phyloP scores from a whole-genome alignment of 1,140 invertebrate species.

The Drosophila bocki region DNA sequence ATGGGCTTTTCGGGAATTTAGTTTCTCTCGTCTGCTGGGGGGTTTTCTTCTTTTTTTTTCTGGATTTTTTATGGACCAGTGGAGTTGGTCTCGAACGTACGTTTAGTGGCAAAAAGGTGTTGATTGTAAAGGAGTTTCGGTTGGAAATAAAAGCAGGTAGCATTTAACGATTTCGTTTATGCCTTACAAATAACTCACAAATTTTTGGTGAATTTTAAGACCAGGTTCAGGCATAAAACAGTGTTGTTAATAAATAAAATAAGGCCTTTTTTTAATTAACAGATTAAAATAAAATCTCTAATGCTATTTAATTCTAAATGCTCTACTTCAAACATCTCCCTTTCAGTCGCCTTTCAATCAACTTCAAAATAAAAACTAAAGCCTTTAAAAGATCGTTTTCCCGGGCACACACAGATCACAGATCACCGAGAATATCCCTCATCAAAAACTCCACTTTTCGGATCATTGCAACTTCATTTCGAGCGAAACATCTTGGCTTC shows the following conservation, averaged over 20 bases:
- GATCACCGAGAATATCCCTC: conserved; percentile 31
- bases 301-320: neutral
- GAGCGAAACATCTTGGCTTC: conserved; percentile 33
- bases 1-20: conserved; percentile 32
- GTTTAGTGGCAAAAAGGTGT: conserved; percentile 35
- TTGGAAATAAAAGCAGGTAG: conserved; percentile 14
- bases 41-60: conserved; percentile 6
- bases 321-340: neutral
- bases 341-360: conserved; percentile 27
- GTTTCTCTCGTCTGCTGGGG: neutral
- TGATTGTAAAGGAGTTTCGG: conserved; percentile 20
- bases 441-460: conserved; percentile 38
- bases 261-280: neutral
- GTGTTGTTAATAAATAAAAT: neutral
- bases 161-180: conserved; percentile 39
- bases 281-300: neutral
- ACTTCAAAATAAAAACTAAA: neutral
- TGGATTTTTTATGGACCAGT: conserved; percentile 33
- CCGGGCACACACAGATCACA: conserved; percentile 11
- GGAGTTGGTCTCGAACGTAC: conserved; percentile 21
- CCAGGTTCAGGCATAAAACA: neutral
- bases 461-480: conserved; percentile 50
- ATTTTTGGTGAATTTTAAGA: conserved; percentile 6
- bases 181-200: conserved; percentile 22
- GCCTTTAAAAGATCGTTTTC: neutral